A percentile compares a stretch with the other conserved stretches of the same genome.
These are phyloP conservation scores for Drosophila arawakana DNA, from an alignment of 1,140 invertebrate species.

Conservation along the genomic window DNA sequence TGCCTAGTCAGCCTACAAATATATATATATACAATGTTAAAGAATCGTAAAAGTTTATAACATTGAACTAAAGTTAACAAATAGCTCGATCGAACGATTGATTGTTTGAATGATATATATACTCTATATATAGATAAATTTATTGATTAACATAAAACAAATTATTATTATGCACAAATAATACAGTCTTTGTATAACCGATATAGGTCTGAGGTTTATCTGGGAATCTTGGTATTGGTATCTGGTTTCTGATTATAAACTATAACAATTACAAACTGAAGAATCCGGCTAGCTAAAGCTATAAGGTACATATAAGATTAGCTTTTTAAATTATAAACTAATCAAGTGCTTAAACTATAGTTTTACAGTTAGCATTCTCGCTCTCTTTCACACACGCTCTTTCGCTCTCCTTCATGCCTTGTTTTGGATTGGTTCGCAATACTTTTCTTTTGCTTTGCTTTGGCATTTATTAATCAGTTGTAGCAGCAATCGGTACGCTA, in stretches of 20 bases:
- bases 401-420: constrained; percentile 15
- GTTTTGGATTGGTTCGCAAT: constrained; percentile 45
- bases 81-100: constrained; percentile 4
- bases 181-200: constrained; percentile 74
- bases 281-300: constrained; percentile 56
- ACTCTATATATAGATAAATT: neutral
- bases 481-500: constrained; percentile 26
- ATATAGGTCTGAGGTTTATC: constrained; percentile 63
- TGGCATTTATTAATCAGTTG: constrained; percentile 58
- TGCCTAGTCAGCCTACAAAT: constrained; percentile 46
- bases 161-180: constrained; percentile 43
- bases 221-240: constrained; percentile 57
- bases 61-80: constrained; percentile 55
- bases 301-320: constrained; percentile 60
- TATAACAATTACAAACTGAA: constrained; percentile 40
- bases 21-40: constrained; percentile 19
- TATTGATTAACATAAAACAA: constrained; percentile 39
- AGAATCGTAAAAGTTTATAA: constrained; percentile 43
- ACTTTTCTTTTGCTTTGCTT: constrained; percentile 46
- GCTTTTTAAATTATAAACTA: constrained; percentile 22
- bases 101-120: constrained; percentile 34
- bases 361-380: constrained; percentile 25
- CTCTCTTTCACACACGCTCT: neutral
- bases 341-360: constrained; percentile 31
- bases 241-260: constrained; percentile 19